Percentiles rank a stretch among this genome's conserved stretches.
Evolutionary conservation across 2,888 invertebrate species (phyloP).

Genomic region (Agrenia bidenticulata): DNA sequence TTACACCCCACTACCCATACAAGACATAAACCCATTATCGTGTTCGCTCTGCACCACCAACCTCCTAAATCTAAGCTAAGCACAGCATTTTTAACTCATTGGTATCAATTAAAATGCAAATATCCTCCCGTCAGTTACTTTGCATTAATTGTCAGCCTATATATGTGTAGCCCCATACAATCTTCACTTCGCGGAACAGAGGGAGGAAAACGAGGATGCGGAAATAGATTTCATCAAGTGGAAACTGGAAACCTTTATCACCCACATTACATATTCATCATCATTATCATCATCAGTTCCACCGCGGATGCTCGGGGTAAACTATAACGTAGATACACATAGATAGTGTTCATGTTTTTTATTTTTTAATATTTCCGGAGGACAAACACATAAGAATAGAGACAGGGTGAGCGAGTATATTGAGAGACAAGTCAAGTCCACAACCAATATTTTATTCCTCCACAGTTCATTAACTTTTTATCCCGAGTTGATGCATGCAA

Average conservation of each 20-base stretch:
- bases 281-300: too few species aligned
- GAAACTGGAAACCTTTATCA: background rate
- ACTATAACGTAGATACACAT: too few species aligned
- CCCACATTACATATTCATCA: background rate
- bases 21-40: constrained; percentile 3
- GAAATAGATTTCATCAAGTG: too few species aligned
- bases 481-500: background rate
- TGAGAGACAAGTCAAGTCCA: background rate
- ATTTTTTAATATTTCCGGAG: too few species aligned
- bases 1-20: background rate
- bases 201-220: too few species aligned
- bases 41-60: background rate
- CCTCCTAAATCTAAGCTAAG: background rate
- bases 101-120: constrained; percentile 20
- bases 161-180: background rate
- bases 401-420: too few species aligned
- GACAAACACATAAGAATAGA: too few species aligned
- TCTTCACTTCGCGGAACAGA: too few species aligned
- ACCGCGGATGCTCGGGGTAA: background rate
- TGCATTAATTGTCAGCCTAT: background rate
- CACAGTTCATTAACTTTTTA: constrained; percentile 32
- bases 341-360: too few species aligned
- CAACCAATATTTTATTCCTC: constrained; percentile 6
- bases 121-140: background rate
- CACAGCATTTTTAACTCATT: constrained; percentile 10